Conservation (phyloP, 2,797 vertebrate genomes). For the Helostoma temminkii region DNA sequence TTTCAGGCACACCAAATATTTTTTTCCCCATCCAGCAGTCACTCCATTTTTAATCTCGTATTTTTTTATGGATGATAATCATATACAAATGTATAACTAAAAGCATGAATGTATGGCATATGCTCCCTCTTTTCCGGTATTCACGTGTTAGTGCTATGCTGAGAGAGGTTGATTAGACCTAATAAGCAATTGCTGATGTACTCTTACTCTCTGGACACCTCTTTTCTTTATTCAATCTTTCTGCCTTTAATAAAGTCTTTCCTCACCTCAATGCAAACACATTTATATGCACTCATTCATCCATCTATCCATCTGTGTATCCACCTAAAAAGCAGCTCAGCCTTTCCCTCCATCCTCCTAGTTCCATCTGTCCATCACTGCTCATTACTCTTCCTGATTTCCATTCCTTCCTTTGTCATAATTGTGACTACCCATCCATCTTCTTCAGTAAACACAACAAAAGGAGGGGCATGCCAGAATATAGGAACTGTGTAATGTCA, state of each 20-base stretch:
- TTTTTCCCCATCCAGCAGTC: neutral
- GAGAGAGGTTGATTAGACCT: constrained; percentile 46
- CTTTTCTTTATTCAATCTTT: constrained; percentile 13
- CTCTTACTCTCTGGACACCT: constrained; percentile 15
- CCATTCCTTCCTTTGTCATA: constrained; percentile 62
- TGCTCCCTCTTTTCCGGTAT: constrained; percentile 55
- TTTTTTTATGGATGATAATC: constrained; percentile 43
- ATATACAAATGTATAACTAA: constrained; percentile 41
- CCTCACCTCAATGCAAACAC: constrained; percentile 35
- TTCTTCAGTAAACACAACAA: constrained; percentile 59
- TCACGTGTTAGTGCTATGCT: constrained; percentile 32
- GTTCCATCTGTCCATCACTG: constrained; percentile 73
- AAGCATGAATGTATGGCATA: constrained; percentile 27
- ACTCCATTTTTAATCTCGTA: constrained; percentile 20
- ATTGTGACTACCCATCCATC: constrained; percentile 65
- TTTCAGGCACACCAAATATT: constrained; percentile 4
- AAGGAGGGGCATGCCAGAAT: constrained; percentile 44
- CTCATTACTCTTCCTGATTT: constrained; percentile 65
- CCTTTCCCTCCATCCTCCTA: constrained; percentile 46
- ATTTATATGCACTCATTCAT: constrained; percentile 61
- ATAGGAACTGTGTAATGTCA: constrained; percentile 41
- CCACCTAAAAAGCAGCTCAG: constrained; percentile 55
- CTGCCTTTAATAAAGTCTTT: constrained; percentile 34
- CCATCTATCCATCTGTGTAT: constrained; percentile 37
- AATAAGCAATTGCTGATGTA: constrained; percentile 35